These are phyloP conservation scores for Caenorhabditis wallacei DNA, from an alignment of 2,888 invertebrate genomes.

Conservation along the genomic window DNA sequence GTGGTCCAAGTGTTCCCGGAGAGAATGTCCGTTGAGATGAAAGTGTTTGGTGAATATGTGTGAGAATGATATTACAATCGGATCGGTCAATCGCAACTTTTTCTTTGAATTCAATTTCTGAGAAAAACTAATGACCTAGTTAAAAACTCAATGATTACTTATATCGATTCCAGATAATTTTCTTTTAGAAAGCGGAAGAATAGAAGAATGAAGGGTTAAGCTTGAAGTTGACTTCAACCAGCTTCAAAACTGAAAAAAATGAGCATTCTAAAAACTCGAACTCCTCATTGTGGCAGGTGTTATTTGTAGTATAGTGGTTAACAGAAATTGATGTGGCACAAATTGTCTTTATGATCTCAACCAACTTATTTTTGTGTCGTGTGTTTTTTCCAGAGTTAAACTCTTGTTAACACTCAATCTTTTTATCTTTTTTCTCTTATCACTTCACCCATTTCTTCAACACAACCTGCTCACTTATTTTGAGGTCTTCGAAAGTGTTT, in stretches of 20 bases:
- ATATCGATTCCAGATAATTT: no score
- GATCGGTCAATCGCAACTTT: slow-evolving; percentile 21
- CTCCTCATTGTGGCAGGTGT: slow-evolving; percentile 21
- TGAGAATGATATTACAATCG: slow-evolving; percentile 27
- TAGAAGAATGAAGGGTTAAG: no score
- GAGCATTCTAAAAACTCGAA: no score
- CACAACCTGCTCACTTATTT: slow-evolving; percentile 49
- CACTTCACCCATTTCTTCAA: slow-evolving; percentile 30
- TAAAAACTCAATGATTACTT: no score
- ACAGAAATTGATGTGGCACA: slow-evolving; percentile 48
- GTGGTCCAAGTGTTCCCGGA: slow-evolving; percentile 46
- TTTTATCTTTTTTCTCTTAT: slow-evolving; percentile 25
- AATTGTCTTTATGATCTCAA: slow-evolving; percentile 30
- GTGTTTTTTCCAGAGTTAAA: slow-evolving; percentile 15
- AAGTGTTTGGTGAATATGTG: slow-evolving; percentile 32
- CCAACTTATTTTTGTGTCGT: slow-evolving; percentile 4
- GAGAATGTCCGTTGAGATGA: slow-evolving; percentile 9
- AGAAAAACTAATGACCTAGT: no score
- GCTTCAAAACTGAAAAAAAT: no score
- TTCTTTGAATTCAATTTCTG: slow-evolving; percentile 12
- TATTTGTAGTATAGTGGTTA: slow-evolving; percentile 56
- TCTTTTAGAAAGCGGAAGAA: no score
- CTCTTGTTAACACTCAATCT: slow-evolving; percentile 28
- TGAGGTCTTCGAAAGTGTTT: slow-evolving; percentile 61
- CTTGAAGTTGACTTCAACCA: no score